phyloP scores from a whole-genome alignment of 2,113 vertebrate genomes.

The Puffinus mauretanicus region DNA sequence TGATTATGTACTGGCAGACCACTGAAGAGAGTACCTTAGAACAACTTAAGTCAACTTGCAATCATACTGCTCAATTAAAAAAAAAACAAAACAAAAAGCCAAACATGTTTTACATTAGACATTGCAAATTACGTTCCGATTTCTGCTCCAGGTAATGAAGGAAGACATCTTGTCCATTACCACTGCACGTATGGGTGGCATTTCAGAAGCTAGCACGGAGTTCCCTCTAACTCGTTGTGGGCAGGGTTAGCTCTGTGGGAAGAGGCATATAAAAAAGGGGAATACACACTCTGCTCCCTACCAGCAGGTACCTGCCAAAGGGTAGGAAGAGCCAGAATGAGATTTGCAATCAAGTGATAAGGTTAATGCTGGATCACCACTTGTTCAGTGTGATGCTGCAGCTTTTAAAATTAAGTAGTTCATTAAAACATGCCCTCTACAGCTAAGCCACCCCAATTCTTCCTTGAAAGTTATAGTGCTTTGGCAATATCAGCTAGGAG shows the following conservation, averaged over 20 bases:
- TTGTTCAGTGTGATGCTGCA: background rate
- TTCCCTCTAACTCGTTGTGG: background rate
- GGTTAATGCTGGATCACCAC: background rate
- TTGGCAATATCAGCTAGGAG: slow-evolving; percentile 41
- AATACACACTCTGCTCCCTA: background rate
- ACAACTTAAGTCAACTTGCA: slow-evolving; percentile 39
- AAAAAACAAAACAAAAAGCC: background rate
- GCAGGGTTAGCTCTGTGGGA: slow-evolving; percentile 5
- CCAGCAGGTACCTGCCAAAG: background rate
- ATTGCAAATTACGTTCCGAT: slow-evolving; percentile 44
- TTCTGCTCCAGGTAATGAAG: slow-evolving; percentile 23
- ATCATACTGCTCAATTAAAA: slow-evolving; percentile 46
- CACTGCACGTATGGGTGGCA: background rate
- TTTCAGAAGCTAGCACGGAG: background rate
- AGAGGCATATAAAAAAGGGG: background rate
- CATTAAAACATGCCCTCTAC: background rate
- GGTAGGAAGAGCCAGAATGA: background rate
- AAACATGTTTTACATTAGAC: slow-evolving; percentile 44
- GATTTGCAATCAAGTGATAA: background rate
- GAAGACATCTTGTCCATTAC: slow-evolving; percentile 33
- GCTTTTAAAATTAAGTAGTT: background rate
- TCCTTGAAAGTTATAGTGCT: slow-evolving; percentile 4
- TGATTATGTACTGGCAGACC: slow-evolving; percentile 48
- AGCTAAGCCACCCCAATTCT: background rate
- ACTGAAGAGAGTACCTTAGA: slow-evolving; percentile 44